Evolutionary conservation across 30 jellyfish, hydroid and myxozoan genomes (phyloP).

Genomic region (Chironex yamaguchii): DNA sequence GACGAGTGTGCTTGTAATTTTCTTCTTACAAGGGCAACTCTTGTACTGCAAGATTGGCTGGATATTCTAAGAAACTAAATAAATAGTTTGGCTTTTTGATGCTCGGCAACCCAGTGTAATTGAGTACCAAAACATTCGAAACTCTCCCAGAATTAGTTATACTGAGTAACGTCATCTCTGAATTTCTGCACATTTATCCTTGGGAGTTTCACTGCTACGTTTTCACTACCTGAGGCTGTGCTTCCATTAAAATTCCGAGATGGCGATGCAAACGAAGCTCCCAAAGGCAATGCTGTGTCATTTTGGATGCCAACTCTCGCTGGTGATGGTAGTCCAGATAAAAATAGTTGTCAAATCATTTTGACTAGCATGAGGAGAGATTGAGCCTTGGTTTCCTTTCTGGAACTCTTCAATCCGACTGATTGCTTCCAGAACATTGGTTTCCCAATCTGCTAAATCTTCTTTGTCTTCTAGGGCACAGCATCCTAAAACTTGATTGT

Average conservation of each 20-base stretch:
- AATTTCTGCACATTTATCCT: not conserved
- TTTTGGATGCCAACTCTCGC: conserved; percentile 1
- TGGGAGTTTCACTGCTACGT: not conserved
- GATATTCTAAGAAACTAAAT: no score
- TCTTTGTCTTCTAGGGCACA: not conserved
- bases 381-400: not conserved
- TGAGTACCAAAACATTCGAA: no score
- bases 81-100: no score
- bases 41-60: no score
- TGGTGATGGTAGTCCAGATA: conserved; percentile 2
- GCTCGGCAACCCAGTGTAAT: no score
- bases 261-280: conserved; percentile 9
- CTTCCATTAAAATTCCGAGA: conserved; percentile 1
- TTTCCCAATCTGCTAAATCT: not conserved
- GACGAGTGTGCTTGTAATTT: no score
- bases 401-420: conserved; percentile 5
- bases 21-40: no score
- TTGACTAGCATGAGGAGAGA: conserved; percentile 1
- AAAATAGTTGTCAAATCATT: not conserved
- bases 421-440: not conserved
- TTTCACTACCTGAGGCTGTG: not conserved
- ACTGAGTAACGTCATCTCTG: no score
- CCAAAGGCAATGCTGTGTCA: not conserved
- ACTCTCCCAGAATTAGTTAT: no score
- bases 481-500: not conserved